Evolutionary conservation across 1,140 invertebrate genomes (phyloP).

Genomic region (Polypedilum pembai): DNA sequence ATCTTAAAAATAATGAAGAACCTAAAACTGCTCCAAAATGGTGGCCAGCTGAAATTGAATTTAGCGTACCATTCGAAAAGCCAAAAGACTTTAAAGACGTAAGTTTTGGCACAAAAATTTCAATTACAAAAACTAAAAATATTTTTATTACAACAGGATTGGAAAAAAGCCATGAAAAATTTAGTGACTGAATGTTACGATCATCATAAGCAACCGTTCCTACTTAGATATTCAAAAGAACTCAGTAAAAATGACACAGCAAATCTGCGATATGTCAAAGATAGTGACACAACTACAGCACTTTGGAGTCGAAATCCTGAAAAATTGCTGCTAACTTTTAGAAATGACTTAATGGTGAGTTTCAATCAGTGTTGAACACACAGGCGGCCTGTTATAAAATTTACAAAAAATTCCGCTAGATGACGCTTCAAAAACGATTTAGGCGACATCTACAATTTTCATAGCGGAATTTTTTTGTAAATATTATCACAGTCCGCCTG

Average conservation of each 20-base stretch:
- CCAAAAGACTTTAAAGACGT: slow-evolving; percentile 47
- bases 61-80: slow-evolving; percentile 53
- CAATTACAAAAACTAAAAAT: slow-evolving; percentile 11
- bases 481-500: too few relatives aligned
- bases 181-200: slow-evolving; percentile 62
- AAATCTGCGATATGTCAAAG: slow-evolving; percentile 59
- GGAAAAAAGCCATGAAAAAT: slow-evolving; percentile 55
- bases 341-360: slow-evolving; percentile 62
- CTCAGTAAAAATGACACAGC: slow-evolving; percentile 56
- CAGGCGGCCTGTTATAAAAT: too few relatives aligned
- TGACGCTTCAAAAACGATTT: too few relatives aligned
- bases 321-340: slow-evolving; percentile 61
- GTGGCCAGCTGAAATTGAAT: slow-evolving; percentile 60
- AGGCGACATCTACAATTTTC: too few relatives aligned
- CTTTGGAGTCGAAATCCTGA: slow-evolving; percentile 56
- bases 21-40: slow-evolving; percentile 47
- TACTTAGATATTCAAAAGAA: slow-evolving; percentile 61
- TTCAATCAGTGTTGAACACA: too few relatives aligned
- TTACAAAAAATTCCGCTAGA: too few relatives aligned
- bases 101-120: slow-evolving; percentile 35
- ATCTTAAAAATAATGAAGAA: slow-evolving; percentile 49
- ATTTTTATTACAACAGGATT: slow-evolving; percentile 42
- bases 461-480: too few relatives aligned
- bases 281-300: slow-evolving; percentile 64
- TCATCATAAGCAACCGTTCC: slow-evolving; percentile 61